These are phyloP conservation scores for Eptatretus atami DNA, from an alignment of 2,797 vertebrate species.

Conservation along the genomic window DNA sequence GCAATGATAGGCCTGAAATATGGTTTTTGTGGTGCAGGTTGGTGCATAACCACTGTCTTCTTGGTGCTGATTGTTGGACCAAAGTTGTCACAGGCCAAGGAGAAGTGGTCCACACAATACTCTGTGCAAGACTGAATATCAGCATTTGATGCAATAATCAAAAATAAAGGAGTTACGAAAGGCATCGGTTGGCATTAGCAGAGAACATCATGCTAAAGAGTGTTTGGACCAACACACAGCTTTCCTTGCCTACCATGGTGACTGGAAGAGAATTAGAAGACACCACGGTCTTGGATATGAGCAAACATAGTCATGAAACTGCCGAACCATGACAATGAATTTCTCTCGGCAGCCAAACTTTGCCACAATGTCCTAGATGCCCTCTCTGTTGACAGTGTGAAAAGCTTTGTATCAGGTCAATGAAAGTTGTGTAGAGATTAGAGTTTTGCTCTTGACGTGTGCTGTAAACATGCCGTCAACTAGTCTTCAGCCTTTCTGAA, in stretches of 20 bases:
- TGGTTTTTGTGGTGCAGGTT: neutral
- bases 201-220: neutral
- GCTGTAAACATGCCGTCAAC: too few species aligned
- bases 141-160: neutral
- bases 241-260: neutral
- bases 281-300: neutral
- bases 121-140: neutral
- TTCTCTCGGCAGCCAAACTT: slow-evolving; percentile 1
- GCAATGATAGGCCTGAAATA: neutral
- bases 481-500: neutral
- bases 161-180: neutral
- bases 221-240: neutral
- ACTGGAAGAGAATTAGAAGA: neutral
- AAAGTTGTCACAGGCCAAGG: neutral
- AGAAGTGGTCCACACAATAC: neutral
- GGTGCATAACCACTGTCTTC: neutral
- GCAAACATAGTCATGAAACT: neutral
- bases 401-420: neutral
- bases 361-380: neutral
- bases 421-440: neutral
- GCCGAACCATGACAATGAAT: neutral
- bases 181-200: neutral
- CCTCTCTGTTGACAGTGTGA: neutral
- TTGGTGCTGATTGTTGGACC: neutral
- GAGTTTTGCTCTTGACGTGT: neutral